Percentiles rank a stretch among this genome's conserved stretches.
Conservation (phyloP, 2,888 invertebrate species). For the Hedya salicella region DNA sequence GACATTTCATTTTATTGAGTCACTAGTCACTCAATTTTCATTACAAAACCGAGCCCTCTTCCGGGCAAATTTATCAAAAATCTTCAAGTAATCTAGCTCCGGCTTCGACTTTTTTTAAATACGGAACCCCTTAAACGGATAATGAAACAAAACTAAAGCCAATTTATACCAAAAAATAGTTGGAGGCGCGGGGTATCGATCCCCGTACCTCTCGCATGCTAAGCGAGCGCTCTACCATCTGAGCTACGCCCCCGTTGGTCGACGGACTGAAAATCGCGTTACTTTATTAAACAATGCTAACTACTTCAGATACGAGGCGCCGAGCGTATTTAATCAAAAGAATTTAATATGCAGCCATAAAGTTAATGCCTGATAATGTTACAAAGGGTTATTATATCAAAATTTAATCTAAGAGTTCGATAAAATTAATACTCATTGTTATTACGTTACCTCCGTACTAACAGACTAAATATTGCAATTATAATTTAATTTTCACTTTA, state of each 20-base stretch:
- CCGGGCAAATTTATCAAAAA: no score
- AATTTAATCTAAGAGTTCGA: constrained; percentile 16
- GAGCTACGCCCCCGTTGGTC: constrained; percentile 73
- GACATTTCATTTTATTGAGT: no score
- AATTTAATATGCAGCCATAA: constrained; percentile 39
- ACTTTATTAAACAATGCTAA: background rate
- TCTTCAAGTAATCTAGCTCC: no score
- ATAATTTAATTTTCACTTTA: constrained; percentile 5
- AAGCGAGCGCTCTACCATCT: constrained; percentile 81
- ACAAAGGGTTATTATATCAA: constrained; percentile 29
- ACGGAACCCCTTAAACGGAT: no score
- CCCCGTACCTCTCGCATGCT: constrained; percentile 84
- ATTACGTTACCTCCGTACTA: background rate
- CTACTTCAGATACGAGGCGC: background rate
- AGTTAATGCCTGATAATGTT: constrained; percentile 25
- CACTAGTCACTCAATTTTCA: no score
- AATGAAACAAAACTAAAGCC: no score
- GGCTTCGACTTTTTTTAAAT: no score
- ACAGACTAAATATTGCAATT: background rate
- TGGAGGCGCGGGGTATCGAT: constrained; percentile 85
- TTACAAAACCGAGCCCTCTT: no score
- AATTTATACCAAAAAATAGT: constrained; percentile 18
- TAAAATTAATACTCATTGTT: constrained; percentile 15
- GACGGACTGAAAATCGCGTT: background rate
- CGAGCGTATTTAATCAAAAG: constrained; percentile 27